Percentiles rank a stretch among this genome's conserved stretches.
Conservation (phyloP, 2,797 vertebrate genomes). For the Chelon auratus region DNA sequence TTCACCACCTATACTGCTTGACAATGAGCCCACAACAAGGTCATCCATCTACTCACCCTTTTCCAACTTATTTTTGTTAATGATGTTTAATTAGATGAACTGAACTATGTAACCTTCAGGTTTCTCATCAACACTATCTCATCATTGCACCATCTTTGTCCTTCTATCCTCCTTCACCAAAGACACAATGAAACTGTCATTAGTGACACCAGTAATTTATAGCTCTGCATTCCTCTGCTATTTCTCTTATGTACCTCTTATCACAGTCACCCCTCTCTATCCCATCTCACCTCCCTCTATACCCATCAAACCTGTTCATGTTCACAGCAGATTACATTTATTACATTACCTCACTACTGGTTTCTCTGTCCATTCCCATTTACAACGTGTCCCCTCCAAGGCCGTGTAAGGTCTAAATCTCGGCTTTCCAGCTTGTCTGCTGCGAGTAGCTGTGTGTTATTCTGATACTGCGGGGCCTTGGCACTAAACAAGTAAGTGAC, state of each 20-base stretch:
- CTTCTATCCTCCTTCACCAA: slow-evolving; percentile 45
- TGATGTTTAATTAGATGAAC: slow-evolving; percentile 70
- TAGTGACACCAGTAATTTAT: slow-evolving; percentile 61
- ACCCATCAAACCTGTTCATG: slow-evolving; percentile 13
- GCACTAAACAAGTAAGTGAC: slow-evolving; percentile 60
- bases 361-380: slow-evolving; percentile 32
- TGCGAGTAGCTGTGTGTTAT: slow-evolving; percentile 51
- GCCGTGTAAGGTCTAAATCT: slow-evolving; percentile 59
- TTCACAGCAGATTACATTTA: slow-evolving; percentile 15
- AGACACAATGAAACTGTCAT: slow-evolving; percentile 48
- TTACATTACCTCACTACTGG: slow-evolving; percentile 10
- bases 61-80: slow-evolving; percentile 64
- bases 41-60: slow-evolving; percentile 71
- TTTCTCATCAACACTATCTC: slow-evolving; percentile 74
- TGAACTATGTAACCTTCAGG: slow-evolving; percentile 77
- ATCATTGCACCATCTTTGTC: slow-evolving; percentile 34
- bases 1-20: slow-evolving; percentile 54
- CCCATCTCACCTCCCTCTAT: neutral
- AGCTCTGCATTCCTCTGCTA: slow-evolving; percentile 17
- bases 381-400: slow-evolving; percentile 44
- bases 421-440: slow-evolving; percentile 51
- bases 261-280: neutral
- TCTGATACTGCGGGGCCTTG: slow-evolving; percentile 64
- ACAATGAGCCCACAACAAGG: slow-evolving; percentile 78
- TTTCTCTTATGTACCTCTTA: slow-evolving; percentile 12